Conservation (phyloP, 1,140 invertebrate species). For the Stegodyphus dumicola region DNA sequence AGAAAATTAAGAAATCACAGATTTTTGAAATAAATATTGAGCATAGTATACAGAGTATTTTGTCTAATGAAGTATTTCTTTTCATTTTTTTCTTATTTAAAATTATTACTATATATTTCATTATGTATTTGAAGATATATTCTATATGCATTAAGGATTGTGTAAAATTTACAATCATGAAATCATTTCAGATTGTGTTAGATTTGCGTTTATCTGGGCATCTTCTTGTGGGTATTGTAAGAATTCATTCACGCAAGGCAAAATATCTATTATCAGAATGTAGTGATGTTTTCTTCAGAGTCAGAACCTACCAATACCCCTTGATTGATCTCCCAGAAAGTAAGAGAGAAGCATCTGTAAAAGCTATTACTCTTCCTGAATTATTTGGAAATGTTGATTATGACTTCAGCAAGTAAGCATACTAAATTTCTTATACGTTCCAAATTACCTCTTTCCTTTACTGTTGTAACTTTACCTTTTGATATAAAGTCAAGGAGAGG, state of each 20-base stretch:
- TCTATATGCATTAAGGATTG: conserved; percentile 67
- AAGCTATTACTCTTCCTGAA: conserved; percentile 65
- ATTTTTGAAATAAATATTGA: conserved; percentile 99
- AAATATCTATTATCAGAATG: conserved; percentile 98
- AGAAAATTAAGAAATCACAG: conserved; percentile 99
- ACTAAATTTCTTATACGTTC: too few relatives aligned
- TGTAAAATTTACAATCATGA: background rate
- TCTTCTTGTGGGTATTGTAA: conserved; percentile 94
- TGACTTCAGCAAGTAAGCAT: too few relatives aligned
- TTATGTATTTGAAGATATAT: conserved; percentile 91
- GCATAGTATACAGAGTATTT: conserved; percentile 97
- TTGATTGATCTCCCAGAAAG: conserved; percentile 98
- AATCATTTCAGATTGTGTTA: conserved; percentile 15
- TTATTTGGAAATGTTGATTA: conserved; percentile 59
- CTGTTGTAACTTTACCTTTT: too few relatives aligned
- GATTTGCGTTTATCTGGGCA: conserved; percentile 95
- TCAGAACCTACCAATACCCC: conserved; percentile 98
- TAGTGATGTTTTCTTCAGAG: conserved; percentile 99
- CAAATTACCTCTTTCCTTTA: too few relatives aligned
- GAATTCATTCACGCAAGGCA: conserved; percentile 98
- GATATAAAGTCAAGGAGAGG: too few relatives aligned
- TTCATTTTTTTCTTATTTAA: background rate
- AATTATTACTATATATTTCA: conserved; percentile 65
- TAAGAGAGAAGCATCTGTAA: conserved; percentile 77
- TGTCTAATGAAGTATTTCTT: conserved; percentile 87